Base-by-base conservation (phyloP, 92 coral and sea anemone genomes). In the Muricea muricata region DNA sequence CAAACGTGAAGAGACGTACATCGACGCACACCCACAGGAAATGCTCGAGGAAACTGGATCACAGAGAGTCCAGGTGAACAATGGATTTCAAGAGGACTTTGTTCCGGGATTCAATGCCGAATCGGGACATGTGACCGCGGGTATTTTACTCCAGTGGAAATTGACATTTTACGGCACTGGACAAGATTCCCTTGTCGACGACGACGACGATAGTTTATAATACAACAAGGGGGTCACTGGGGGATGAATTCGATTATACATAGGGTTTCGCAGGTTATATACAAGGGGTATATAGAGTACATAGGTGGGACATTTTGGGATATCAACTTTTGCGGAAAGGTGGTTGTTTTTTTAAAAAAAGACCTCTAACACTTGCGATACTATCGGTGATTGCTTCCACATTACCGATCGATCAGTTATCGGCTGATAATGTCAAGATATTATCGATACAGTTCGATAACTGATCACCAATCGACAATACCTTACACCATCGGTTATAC, bases 1-100 rank as follows among this genome's bases (percentile, higher is more conserved):
- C 87, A 41, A 84, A 85, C 84, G 85, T 82, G 63, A 90, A 87
- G 77, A 90, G 91, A 29, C 78, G 91, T 74, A 73, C 87, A 18
- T 90, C 52, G 94, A 93, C 34, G 97, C 94, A 75, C 93, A 94
- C 63, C 97, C 94, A 35, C 99, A 96, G 87, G 92, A 91, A n/a
- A 88, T 94, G 32, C 91, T 93, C 15, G 99, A 96, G 70, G 99
- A 96, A 89, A 96, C 99, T 74, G 99, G 97, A 7, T 96, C 99
- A 39, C 99, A 96, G 84, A 90, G 99, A 42, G 99, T 96, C 26
- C 99, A 96, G 78, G 99, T 96, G 20, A 96, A 96, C 73, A 96
- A 96, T 32, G 99, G 99, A 2, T 96, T 96, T 75, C 97, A 96
- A 72, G 99, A 96, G 72, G 94, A 96, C 82, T 96, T 93, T 70